phyloP scores from a whole-genome alignment of 2,797 vertebrate genomes.

The Enteromius trimaculatus region DNA sequence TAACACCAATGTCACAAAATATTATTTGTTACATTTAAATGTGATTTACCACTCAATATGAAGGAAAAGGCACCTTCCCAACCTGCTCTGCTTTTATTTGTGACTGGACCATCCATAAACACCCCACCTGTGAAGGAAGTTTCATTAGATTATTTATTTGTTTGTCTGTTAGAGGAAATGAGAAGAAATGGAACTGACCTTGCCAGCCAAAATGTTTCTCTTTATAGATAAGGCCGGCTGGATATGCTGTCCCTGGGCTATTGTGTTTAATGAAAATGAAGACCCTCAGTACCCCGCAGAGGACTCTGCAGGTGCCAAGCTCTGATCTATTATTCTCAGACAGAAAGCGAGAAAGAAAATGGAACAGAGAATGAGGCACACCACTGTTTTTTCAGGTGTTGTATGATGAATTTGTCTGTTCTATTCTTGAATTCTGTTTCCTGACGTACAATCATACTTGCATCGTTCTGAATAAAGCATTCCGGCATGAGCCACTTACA shows the following conservation, averaged over 20 bases:
- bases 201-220: slow-evolving; percentile 49
- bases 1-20: background rate
- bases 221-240: slow-evolving; percentile 54
- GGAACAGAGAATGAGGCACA: background rate
- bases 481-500: slow-evolving; percentile 11
- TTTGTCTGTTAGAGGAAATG: slow-evolving; percentile 49
- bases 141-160: slow-evolving; percentile 49
- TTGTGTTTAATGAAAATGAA: slow-evolving; percentile 55
- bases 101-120: slow-evolving; percentile 23
- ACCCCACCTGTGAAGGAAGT: slow-evolving; percentile 33
- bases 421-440: slow-evolving; percentile 14
- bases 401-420: slow-evolving; percentile 15
- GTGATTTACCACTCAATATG: background rate
- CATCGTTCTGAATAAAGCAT: background rate
- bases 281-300: slow-evolving; percentile 45
- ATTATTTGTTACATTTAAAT: background rate
- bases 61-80: slow-evolving; percentile 1
- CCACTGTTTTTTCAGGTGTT: background rate
- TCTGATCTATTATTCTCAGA: slow-evolving; percentile 46
- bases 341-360: slow-evolving; percentile 30
- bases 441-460: background rate
- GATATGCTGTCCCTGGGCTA: slow-evolving; percentile 49
- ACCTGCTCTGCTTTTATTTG: slow-evolving; percentile 26
- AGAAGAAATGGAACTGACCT: slow-evolving; percentile 52
- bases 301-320: slow-evolving; percentile 45